Percentiles rank a stretch among this genome's conserved stretches.
Conservation (phyloP, 2,797 vertebrate genomes). For the Lycodopsis pacificus region DNA sequence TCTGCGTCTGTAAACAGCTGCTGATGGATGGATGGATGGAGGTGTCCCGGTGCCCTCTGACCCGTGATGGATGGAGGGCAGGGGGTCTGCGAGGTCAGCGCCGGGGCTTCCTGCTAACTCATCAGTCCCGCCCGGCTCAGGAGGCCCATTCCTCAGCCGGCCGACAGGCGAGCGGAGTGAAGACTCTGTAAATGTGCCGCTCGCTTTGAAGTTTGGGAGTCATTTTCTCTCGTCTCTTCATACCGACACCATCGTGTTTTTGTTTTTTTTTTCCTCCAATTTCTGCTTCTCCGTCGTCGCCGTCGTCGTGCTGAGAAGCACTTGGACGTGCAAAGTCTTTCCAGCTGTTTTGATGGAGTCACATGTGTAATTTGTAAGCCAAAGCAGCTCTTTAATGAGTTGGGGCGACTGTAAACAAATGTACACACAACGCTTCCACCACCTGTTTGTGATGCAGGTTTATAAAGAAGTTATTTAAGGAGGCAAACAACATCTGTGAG, state of each 20-base stretch:
- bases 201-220: constrained; percentile 51
- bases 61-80: constrained; percentile 73
- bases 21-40: constrained; percentile 83
- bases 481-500: constrained; percentile 86
- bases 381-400: constrained; percentile 28
- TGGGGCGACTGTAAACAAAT: constrained; percentile 40
- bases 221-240: constrained; percentile 3
- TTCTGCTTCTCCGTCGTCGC: neutral
- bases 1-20: constrained; percentile 66
- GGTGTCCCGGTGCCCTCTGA: constrained; percentile 86
- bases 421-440: constrained; percentile 58
- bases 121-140: constrained; percentile 24
- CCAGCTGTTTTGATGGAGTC: constrained; percentile 46
- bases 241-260: neutral
- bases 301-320: neutral
- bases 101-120: constrained; percentile 56
- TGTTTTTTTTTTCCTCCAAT: neutral
- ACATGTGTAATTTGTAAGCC: constrained; percentile 32
- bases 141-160: constrained; percentile 42
- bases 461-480: constrained; percentile 83
- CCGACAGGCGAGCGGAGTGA: constrained; percentile 14
- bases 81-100: constrained; percentile 41
- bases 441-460: constrained; percentile 88
- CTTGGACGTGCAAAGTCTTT: constrained; percentile 39
- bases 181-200: constrained; percentile 32